Evolutionary conservation across 1,140 invertebrate species (phyloP).

Genomic region (Lucilia cuprina): DNA sequence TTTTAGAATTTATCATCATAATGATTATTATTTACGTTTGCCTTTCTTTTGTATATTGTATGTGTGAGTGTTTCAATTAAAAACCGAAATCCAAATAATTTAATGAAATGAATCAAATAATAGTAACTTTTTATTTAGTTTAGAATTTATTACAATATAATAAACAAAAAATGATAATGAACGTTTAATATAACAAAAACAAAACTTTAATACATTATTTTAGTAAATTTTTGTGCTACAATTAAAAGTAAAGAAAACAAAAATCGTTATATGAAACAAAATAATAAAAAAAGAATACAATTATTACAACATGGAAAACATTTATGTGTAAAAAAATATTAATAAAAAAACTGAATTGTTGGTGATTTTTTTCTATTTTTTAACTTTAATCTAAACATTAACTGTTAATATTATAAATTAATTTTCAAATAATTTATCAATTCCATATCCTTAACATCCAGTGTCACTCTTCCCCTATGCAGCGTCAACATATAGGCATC

Average conservation of each 20-base stretch:
- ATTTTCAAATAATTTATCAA: slow-evolving; percentile 38
- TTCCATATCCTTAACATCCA: slow-evolving; percentile 72
- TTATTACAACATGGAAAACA: neutral
- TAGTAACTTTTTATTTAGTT: neutral
- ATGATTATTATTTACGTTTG: slow-evolving; percentile 11
- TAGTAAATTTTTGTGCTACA: neutral
- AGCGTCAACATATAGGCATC: slow-evolving; percentile 75
- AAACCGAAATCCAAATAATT: slow-evolving; percentile 17
- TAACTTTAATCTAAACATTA: too few relatives aligned
- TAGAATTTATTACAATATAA: slow-evolving; percentile 3
- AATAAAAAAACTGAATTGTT: neutral
- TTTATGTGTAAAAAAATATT: neutral
- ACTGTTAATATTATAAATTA: neutral
- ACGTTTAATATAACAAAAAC: neutral
- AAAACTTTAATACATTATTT: neutral
- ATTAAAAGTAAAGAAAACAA: neutral
- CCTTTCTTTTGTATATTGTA: slow-evolving; percentile 21
- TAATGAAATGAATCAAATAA: slow-evolving; percentile 19
- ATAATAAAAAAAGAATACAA: neutral
- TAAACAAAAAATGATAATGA: neutral
- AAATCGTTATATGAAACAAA: neutral
- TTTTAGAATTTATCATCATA: slow-evolving; percentile 10
- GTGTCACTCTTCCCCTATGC: slow-evolving; percentile 78
- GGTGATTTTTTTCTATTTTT: too few relatives aligned
- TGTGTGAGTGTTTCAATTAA: slow-evolving; percentile 26